These are phyloP conservation scores for Margarornis squamiger DNA, from an alignment of 2,797 vertebrate species.

Conservation along the genomic window DNA sequence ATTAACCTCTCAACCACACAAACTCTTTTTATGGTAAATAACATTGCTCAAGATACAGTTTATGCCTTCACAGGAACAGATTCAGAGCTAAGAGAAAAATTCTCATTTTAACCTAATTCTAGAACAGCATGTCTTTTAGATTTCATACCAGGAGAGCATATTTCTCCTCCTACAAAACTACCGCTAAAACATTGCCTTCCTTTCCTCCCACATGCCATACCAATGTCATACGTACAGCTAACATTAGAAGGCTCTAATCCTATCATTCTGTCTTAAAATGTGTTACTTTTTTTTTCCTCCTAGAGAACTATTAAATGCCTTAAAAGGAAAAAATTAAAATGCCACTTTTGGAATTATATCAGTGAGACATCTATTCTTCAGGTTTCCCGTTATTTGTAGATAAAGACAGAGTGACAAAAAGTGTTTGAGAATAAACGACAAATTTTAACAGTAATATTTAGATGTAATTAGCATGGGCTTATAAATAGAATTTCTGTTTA, in stretches of 20 bases:
- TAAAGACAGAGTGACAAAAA: background rate
- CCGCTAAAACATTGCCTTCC: constrained; percentile 31
- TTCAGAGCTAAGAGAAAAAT: constrained; percentile 15
- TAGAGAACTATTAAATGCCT: background rate
- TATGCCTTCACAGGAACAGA: background rate
- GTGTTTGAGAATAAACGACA: background rate
- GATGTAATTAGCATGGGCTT: background rate
- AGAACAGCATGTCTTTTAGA: constrained; percentile 33
- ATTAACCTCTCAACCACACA: background rate
- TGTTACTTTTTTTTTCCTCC: background rate
- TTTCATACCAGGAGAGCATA: constrained; percentile 26
- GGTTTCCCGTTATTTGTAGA: background rate
- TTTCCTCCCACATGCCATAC: constrained; percentile 42
- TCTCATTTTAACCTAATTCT: constrained; percentile 32
- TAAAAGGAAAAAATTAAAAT: constrained; percentile 4
- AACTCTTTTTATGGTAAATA: background rate
- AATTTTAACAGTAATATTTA: background rate
- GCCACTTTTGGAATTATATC: background rate
- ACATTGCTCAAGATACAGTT: background rate
- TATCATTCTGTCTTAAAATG: background rate
- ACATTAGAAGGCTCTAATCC: constrained; percentile 23
- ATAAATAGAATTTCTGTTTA: background rate
- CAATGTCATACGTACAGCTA: constrained; percentile 31
- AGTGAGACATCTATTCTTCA: background rate
- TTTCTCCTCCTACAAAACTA: constrained; percentile 52